These are phyloP conservation scores for Coryphaenoides rupestris DNA, from an alignment of 2,113 vertebrate genomes.

Conservation along the genomic window DNA sequence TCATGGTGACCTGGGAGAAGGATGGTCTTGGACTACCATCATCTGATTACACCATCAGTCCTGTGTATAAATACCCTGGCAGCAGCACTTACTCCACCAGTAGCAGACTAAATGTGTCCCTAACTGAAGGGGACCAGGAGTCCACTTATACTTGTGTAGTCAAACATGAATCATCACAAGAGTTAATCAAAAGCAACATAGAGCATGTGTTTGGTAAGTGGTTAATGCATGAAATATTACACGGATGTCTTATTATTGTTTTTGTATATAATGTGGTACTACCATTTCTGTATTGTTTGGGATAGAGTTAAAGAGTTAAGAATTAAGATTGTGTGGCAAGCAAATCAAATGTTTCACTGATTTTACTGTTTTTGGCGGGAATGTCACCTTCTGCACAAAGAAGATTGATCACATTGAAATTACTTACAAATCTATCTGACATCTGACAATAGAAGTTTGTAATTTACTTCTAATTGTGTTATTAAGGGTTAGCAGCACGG, in stretches of 20 bases:
- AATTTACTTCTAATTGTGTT: too few species aligned
- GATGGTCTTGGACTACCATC: constrained; percentile 29
- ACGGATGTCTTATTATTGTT: background rate
- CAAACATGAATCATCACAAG: constrained; percentile 56
- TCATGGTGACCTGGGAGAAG: constrained; percentile 57
- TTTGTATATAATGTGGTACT: too few species aligned
- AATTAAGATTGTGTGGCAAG: too few species aligned
- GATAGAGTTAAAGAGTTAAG: too few species aligned
- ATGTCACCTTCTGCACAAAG: too few species aligned
- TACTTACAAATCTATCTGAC: too few species aligned
- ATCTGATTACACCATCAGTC: constrained; percentile 45
- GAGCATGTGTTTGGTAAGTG: constrained; percentile 60
- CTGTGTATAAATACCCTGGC: constrained; percentile 24
- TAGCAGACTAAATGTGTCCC: constrained; percentile 49
- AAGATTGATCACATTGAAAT: too few species aligned
- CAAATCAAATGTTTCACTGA: too few species aligned
- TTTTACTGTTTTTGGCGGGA: too few species aligned
- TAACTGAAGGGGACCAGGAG: constrained; percentile 9
- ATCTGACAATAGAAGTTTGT: too few species aligned
- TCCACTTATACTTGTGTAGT: constrained; percentile 59
- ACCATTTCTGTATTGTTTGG: too few species aligned
- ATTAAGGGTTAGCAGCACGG: too few species aligned
- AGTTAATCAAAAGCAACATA: constrained; percentile 18
- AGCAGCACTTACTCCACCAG: constrained; percentile 48
- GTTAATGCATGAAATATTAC: background rate